phyloP scores from a whole-genome alignment of 2,888 invertebrate species.

The Osmoderma eremita region DNA sequence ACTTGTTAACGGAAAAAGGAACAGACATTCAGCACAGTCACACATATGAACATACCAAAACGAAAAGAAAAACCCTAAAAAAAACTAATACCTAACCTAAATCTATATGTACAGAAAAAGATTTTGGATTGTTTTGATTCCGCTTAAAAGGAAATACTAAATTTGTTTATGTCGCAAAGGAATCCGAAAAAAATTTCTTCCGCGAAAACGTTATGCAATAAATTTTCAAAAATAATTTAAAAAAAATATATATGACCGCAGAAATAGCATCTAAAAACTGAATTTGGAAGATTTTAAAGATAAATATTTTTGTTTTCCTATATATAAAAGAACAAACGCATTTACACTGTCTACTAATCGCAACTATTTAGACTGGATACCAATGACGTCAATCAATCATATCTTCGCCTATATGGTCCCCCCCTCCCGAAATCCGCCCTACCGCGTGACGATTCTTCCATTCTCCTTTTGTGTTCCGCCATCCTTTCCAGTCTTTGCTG shows the following conservation, averaged over 20 bases:
- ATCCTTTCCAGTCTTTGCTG: conserved; percentile 86
- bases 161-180: too few relatives aligned
- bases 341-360: conserved; percentile 39
- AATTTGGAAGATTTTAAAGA: conserved; percentile 17
- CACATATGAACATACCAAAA: conserved; percentile 34
- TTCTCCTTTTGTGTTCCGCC: conserved; percentile 84
- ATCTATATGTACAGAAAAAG: conserved; percentile 28
- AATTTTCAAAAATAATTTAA: conserved; percentile 12
- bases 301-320: background rate
- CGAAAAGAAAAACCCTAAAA: conserved; percentile 5
- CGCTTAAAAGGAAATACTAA: too few relatives aligned
- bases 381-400: conserved; percentile 47
- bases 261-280: background rate
- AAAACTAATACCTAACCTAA: background rate
- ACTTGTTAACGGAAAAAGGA: conserved; percentile 48
- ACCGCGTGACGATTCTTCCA: conserved; percentile 76
- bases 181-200: background rate
- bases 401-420: conserved; percentile 56
- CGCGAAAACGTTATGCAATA: background rate
- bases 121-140: background rate
- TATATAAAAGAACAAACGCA: conserved; percentile 36
- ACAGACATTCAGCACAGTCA: conserved; percentile 45
- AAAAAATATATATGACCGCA: conserved; percentile 11
- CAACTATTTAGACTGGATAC: conserved; percentile 37
- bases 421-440: conserved; percentile 58